phyloP scores from a whole-genome alignment of 2,113 vertebrate genomes.

The Lagopus leucura region DNA sequence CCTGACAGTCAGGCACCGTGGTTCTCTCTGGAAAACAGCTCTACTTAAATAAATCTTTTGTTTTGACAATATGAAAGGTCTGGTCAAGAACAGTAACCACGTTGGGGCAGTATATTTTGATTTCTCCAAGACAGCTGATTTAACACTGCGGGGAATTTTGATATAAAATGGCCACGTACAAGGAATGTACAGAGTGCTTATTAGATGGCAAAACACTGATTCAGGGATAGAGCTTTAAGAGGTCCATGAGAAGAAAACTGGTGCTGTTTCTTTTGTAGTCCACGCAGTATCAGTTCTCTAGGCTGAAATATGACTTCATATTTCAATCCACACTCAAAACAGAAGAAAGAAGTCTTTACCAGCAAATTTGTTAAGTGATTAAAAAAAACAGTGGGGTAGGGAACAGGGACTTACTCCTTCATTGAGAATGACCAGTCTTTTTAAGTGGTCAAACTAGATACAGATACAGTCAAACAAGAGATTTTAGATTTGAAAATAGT shows the following conservation, averaged over 20 bases:
- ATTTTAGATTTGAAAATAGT: neutral
- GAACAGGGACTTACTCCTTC: neutral
- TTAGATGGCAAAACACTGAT: neutral
- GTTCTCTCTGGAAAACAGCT: conserved; percentile 3
- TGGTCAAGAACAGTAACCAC: neutral
- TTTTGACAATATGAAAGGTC: conserved; percentile 31
- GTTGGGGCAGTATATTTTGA: neutral
- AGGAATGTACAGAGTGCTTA: neutral
- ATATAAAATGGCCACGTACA: neutral
- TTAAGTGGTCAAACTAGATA: neutral
- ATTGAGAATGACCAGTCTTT: neutral
- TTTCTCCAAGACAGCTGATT: neutral
- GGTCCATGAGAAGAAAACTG: neutral
- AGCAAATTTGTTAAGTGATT: neutral
- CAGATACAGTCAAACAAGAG: neutral
- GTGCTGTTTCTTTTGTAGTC: neutral
- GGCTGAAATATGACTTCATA: neutral
- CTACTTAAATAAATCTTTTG: conserved; percentile 31
- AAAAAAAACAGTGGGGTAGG: fast-evolving
- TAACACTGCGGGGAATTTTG: neutral
- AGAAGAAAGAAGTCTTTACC: neutral
- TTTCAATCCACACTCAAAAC: neutral
- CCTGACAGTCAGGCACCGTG: neutral
- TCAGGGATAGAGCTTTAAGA: neutral
- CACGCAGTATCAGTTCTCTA: neutral